These are phyloP conservation scores for Epirrhoe tristata DNA, from an alignment of 2,888 invertebrate genomes.

Conservation along the genomic window DNA sequence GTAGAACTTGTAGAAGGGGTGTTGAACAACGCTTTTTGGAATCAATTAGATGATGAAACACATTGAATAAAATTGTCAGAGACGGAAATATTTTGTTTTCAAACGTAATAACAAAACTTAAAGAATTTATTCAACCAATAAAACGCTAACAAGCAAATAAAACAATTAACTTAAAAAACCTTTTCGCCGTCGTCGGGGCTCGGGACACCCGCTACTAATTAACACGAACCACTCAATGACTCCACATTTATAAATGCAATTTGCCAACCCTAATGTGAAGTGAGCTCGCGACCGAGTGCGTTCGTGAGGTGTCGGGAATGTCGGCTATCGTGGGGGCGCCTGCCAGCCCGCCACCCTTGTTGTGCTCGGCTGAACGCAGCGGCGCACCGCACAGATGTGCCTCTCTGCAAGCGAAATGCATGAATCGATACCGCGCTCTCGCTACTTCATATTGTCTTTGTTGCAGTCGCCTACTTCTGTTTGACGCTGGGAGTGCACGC, in stretches of 20 bases:
- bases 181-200: conserved; percentile 6
- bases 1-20: conserved; percentile 11
- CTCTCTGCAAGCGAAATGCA: conserved; percentile 71
- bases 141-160: conserved; percentile 13
- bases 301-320: conserved; percentile 82
- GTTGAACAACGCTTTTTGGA: conserved; percentile 19
- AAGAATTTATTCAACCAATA: conserved; percentile 8
- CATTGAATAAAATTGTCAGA: not conserved
- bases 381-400: conserved; percentile 76
- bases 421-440: conserved; percentile 77
- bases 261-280: conserved; percentile 70
- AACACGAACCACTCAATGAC: conserved; percentile 33
- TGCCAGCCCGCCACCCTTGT: conserved; percentile 51
- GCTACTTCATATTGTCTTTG: conserved; percentile 77
- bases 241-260: conserved; percentile 37
- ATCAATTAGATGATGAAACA: conserved; percentile 13
- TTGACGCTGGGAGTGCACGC: conserved; percentile 42
- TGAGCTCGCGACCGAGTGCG: conserved; percentile 73
- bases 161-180: conserved; percentile 27
- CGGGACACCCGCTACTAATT: conserved; percentile 28
- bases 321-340: conserved; percentile 68
- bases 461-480: conserved; percentile 78
- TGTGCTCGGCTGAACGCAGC: conserved; percentile 71
- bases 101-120: not conserved
- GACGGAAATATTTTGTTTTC: not conserved